These are phyloP conservation scores for Bostrychus sinensis DNA, from an alignment of 2,113 vertebrate genomes.

Conservation along the genomic window DNA sequence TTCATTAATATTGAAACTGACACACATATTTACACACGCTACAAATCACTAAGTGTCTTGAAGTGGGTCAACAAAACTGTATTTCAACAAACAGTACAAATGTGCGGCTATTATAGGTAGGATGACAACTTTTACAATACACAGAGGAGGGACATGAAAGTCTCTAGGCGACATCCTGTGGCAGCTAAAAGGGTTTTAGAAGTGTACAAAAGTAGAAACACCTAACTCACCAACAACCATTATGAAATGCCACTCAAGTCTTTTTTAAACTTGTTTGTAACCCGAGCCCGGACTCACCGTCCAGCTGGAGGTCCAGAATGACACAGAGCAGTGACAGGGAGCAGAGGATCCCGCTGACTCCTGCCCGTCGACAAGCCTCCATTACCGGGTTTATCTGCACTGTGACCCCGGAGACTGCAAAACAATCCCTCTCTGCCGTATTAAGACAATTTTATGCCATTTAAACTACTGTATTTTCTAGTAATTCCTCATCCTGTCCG, in stretches of 20 bases:
- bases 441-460: neutral
- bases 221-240: neutral
- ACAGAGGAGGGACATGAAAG: neutral
- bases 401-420: conserved; percentile 13
- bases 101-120: no score
- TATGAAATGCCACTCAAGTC: neutral
- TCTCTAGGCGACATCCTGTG: no score
- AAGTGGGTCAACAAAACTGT: no score
- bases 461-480: neutral
- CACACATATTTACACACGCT: no score
- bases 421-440: conserved; percentile 25
- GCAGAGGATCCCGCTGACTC: conserved; percentile 76
- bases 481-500: conserved; percentile 10
- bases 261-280: neutral
- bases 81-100: no score
- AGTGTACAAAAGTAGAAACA: neutral
- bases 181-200: conserved; percentile 1
- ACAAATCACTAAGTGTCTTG: no score
- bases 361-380: conserved; percentile 75
- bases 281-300: conserved; percentile 66
- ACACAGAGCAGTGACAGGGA: conserved; percentile 83
- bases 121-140: no score
- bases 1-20: no score
- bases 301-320: conserved; percentile 83
- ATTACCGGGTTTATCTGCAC: conserved; percentile 43